Conservation (phyloP, 2,797 vertebrate genomes). For the Mormyrus proboscirostris region DNA sequence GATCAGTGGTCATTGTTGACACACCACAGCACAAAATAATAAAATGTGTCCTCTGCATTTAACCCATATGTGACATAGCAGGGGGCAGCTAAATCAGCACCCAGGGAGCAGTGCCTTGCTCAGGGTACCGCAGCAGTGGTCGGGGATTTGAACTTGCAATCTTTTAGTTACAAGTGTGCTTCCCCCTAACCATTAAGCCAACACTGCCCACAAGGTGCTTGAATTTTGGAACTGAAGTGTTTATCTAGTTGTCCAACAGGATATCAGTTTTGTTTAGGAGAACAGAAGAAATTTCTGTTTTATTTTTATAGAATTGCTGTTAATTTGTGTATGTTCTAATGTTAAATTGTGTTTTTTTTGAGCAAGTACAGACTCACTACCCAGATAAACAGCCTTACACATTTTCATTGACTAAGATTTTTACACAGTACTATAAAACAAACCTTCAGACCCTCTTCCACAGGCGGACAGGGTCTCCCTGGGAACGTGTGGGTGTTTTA, state of each 20-base stretch:
- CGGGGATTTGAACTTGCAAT: too few relatives aligned
- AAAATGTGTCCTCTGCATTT: too few relatives aligned
- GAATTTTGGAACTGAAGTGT: neutral
- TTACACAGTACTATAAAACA: neutral
- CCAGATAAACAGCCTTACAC: neutral
- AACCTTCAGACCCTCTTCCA: neutral
- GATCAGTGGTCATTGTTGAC: too few relatives aligned
- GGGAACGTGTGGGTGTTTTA: neutral
- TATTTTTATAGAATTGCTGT: neutral
- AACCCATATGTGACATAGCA: too few relatives aligned
- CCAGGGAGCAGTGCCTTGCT: too few relatives aligned
- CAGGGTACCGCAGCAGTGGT: too few relatives aligned
- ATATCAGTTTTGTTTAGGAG: neutral
- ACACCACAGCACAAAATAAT: too few relatives aligned
- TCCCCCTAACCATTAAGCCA: too few relatives aligned
- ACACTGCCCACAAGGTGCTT: too few relatives aligned
- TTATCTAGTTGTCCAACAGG: neutral
- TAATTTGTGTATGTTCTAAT: neutral
- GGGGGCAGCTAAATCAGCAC: too few relatives aligned
- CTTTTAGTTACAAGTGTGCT: too few relatives aligned
- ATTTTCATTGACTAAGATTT: neutral
- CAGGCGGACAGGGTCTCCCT: neutral
- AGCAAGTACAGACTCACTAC: neutral
- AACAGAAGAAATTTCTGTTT: neutral
- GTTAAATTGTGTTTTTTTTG: neutral